A percentile compares a stretch with the other conserved stretches of the same genome.
phyloP scores from a whole-genome alignment of 1,140 invertebrate genomes.

The Hestina assimilis region DNA sequence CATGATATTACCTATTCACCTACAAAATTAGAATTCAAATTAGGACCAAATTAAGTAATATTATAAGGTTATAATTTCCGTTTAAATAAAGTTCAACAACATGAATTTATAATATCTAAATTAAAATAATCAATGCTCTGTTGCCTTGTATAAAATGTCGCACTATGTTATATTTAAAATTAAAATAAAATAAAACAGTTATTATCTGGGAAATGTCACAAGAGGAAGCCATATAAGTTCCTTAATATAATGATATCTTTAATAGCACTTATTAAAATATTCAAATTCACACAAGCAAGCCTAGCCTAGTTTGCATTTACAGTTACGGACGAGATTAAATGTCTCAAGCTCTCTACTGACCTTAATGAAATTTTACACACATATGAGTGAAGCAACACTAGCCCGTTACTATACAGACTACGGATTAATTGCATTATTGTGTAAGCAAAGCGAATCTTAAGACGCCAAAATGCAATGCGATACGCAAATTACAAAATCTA shows the following conservation, averaged over 20 bases:
- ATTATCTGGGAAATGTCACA: conserved; percentile 31
- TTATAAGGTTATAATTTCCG: not conserved
- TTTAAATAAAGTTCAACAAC: not conserved
- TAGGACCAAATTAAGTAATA: too few relatives aligned
- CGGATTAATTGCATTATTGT: conserved; percentile 17
- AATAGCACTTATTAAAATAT: conserved; percentile 24
- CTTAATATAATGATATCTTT: conserved; percentile 27
- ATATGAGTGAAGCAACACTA: conserved; percentile 14
- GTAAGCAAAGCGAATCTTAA: conserved; percentile 12
- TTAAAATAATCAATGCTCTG: not conserved
- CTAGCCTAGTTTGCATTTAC: conserved; percentile 23
- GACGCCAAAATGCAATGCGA: not conserved
- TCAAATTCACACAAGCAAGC: conserved; percentile 28
- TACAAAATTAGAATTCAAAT: too few relatives aligned
- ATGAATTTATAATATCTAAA: not conserved
- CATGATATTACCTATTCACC: too few relatives aligned
- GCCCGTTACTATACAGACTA: conserved; percentile 14
- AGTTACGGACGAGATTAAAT: conserved; percentile 27
- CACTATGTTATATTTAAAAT: conserved; percentile 6
- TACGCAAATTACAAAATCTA: conserved; percentile 16
- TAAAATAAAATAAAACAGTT: conserved; percentile 19
- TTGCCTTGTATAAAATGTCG: not conserved
- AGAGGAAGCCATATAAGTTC: conserved; percentile 20
- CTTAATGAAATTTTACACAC: conserved; percentile 28
- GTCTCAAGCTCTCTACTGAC: conserved; percentile 22